phyloP scores from a whole-genome alignment of 2,113 vertebrate genomes.

The Herpailurus yagouaroundi region DNA sequence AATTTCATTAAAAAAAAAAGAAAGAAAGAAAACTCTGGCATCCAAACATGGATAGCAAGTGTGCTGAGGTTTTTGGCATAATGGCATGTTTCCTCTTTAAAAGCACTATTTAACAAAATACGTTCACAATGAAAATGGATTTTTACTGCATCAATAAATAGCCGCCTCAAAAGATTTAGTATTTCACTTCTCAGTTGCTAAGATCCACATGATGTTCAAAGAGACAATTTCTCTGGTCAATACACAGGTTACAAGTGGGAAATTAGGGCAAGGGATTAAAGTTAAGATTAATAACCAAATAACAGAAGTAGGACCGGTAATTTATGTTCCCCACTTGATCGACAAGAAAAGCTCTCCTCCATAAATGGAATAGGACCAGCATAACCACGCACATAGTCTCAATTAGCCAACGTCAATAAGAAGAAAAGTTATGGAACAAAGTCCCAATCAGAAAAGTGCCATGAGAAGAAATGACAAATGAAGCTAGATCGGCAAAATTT shows the following conservation, averaged over 20 bases:
- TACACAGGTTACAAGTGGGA: not conserved
- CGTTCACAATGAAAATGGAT: not conserved
- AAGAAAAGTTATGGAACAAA: not conserved
- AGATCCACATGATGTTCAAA: not conserved
- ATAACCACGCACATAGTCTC: not conserved
- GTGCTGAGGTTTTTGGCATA: not conserved
- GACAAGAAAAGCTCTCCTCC: not conserved
- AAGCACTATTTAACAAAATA: slow-evolving; percentile 16
- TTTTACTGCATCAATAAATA: slow-evolving; percentile 29
- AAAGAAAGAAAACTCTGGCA: not conserved
- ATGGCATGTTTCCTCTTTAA: not conserved
- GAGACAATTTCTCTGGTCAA: not conserved
- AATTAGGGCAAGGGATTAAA: not conserved
- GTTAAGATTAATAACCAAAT: not conserved
- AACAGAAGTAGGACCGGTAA: not conserved
- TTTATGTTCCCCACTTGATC: not conserved
- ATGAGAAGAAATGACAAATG: not conserved
- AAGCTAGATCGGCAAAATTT: not conserved
- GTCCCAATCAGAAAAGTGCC: not conserved
- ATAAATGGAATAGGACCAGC: not conserved
- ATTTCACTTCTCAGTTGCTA: not conserved
- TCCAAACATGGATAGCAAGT: not conserved
- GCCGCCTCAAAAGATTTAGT: not conserved
- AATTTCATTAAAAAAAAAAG: too few species aligned
- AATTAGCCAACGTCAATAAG: not conserved